These are phyloP conservation scores for Galaxea fascicularis DNA, from an alignment of 92 coral and sea anemone species.

Conservation along the genomic window DNA sequence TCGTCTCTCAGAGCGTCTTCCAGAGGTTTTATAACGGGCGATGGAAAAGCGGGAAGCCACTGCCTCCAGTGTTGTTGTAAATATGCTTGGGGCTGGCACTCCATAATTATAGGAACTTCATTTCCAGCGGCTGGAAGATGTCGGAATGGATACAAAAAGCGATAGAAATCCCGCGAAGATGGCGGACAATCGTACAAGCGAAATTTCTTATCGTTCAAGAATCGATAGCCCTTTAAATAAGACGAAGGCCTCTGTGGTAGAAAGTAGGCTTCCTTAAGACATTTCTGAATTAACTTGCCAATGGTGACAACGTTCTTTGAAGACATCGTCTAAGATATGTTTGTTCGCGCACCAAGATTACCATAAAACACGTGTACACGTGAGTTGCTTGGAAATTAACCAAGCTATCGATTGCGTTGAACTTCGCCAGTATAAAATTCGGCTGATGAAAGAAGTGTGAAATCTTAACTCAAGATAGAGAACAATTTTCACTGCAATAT, in stretches of 20 bases:
- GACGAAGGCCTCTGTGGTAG: conserved; percentile 46
- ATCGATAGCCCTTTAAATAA: conserved; percentile 46
- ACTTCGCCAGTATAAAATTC: background rate
- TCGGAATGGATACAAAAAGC: conserved; percentile 43
- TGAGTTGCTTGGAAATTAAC: background rate
- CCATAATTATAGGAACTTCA: conserved; percentile 51
- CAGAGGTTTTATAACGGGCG: conserved; percentile 31
- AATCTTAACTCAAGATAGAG: background rate
- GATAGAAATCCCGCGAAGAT: conserved; percentile 26
- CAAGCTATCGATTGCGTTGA: background rate
- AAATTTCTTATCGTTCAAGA: conserved; percentile 34
- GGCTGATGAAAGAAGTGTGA: background rate
- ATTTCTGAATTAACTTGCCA: conserved; percentile 27
- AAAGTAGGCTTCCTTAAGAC: conserved; percentile 39
- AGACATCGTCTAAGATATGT: background rate
- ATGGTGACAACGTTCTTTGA: conserved; percentile 32
- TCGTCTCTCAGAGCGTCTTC: conserved; percentile 53
- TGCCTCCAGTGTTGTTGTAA: conserved; percentile 38
- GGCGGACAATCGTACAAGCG: conserved; percentile 45
- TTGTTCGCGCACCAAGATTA: background rate
- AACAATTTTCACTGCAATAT: no score
- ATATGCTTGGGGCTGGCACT: conserved; percentile 27
- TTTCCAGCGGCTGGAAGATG: conserved; percentile 55
- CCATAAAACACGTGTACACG: conserved; percentile 32
- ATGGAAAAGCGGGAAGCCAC: conserved; percentile 60